These are phyloP conservation scores for Achroia grisella DNA, from an alignment of 1,140 invertebrate genomes.

Conservation along the genomic window DNA sequence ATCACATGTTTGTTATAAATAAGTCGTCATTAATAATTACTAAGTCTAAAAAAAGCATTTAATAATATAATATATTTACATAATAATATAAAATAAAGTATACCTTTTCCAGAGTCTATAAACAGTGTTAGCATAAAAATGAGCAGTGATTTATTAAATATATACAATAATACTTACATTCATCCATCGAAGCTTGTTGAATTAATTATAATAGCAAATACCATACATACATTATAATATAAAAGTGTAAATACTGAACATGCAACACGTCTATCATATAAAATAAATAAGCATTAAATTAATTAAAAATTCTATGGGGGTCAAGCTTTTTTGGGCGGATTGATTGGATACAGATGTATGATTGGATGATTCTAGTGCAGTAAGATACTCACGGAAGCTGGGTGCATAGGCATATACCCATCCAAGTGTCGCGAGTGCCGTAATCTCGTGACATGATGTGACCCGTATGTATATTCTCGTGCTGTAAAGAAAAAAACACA, in stretches of 20 bases:
- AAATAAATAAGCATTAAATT: constrained; percentile 56
- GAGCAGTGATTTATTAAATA: constrained; percentile 1
- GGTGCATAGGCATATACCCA: constrained; percentile 47
- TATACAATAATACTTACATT: constrained; percentile 5
- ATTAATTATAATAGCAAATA: background rate
- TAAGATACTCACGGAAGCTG: constrained; percentile 49
- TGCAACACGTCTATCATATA: constrained; percentile 4
- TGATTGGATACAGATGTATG: constrained; percentile 14
- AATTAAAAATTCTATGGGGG: constrained; percentile 54
- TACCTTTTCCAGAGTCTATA: constrained; percentile 1
- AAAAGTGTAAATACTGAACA: background rate
- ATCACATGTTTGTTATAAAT: too few species aligned
- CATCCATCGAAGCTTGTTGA: background rate
- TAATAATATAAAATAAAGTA: background rate
- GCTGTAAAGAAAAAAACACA: constrained; percentile 39
- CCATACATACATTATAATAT: background rate
- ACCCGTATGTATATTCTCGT: constrained; percentile 36
- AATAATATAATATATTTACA: too few species aligned
- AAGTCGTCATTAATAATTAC: too few species aligned
- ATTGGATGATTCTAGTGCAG: constrained; percentile 17
- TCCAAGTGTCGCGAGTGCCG: constrained; percentile 61
- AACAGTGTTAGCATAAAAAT: constrained; percentile 3
- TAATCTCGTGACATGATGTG: constrained; percentile 60
- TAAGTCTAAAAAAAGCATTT: too few species aligned
- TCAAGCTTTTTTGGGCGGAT: constrained; percentile 40